Base-by-base conservation (phyloP, 2,113 vertebrate genomes). In the Zeus faber region DNA sequence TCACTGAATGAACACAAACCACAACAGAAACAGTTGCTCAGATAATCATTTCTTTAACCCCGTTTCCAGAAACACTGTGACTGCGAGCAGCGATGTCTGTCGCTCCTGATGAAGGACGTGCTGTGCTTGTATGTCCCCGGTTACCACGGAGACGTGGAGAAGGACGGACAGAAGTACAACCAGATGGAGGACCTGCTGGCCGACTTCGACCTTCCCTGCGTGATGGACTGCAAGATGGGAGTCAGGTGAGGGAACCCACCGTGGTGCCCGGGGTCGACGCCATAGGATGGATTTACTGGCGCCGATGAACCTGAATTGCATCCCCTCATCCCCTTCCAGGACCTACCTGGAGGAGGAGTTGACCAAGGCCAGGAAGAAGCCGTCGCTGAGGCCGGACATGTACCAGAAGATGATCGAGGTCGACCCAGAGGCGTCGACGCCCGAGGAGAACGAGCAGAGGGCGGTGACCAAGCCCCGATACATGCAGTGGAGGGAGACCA, bases 161-260 rank as follows among this genome's bases (percentile, higher is more conserved):
- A 97, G 73, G 96, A 98, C 0, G 97, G 96, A 0, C 95, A 98
- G 73, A 89, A 91, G 59, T 99, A 98, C 87, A 99, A 98, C 88
- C 96, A 98, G 89, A 99, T 99, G 97, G 96, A 99, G 27, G 97
- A 99, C 77, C 89, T 99, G 60, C 88, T 99, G 79, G 94, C 95
- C 1, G 95, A 98, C 47, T 99, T 99, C 1, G 96, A 98, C 70
- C 89, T 81, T 11, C 94, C 97, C 0, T 98, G 94, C 0, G 95
- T 99, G 65, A 99, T 99, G 97, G 97, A 99, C 86, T 99, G 97
- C 79, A 99, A 98, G 79, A 98, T 99, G 94, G 97, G 97, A 1
- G 64, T 96, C 62, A 92, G 95, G 95, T 98, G 67, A 54, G 20
- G 0, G 13, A 25, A 48, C 29, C n/a, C n/a, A n/a, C n/a, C n/a